phyloP scores from a whole-genome alignment of 2,888 invertebrate genomes.

The Nebria brevicollis region DNA sequence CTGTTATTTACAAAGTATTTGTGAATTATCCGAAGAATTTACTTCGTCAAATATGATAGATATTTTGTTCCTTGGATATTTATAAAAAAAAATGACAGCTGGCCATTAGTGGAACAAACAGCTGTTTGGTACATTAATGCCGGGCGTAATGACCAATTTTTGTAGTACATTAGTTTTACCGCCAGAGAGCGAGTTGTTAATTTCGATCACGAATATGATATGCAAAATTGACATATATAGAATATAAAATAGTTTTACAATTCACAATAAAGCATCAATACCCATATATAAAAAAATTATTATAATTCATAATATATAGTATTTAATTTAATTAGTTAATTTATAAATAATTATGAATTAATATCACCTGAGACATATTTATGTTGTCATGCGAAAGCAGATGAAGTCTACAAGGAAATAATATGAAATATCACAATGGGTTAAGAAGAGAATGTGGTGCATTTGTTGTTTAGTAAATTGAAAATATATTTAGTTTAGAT shows the following conservation, averaged over 20 bases:
- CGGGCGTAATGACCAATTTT: no score
- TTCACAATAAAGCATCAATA: not conserved
- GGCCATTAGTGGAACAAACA: no score
- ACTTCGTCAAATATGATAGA: no score
- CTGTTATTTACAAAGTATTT: no score
- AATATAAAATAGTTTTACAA: not conserved
- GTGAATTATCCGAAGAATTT: no score
- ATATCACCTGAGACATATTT: conserved; percentile 16
- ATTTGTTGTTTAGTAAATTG: not conserved
- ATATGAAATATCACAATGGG: not conserved
- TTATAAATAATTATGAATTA: not conserved
- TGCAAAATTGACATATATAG: not conserved
- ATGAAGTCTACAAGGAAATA: not conserved
- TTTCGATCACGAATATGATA: no score
- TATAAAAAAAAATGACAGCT: no score
- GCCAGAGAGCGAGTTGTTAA: no score
- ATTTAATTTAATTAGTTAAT: not conserved
- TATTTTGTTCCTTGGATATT: no score
- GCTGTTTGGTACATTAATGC: no score
- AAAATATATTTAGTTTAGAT: not conserved
- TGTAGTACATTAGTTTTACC: no score
- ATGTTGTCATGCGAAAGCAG: conserved; percentile 13
- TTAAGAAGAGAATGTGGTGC: no score
- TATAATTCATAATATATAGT: not conserved
- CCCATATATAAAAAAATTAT: not conserved